Base-by-base conservation (phyloP, 1,140 invertebrate genomes). In the Mycetomoellerius zeteki region DNA sequence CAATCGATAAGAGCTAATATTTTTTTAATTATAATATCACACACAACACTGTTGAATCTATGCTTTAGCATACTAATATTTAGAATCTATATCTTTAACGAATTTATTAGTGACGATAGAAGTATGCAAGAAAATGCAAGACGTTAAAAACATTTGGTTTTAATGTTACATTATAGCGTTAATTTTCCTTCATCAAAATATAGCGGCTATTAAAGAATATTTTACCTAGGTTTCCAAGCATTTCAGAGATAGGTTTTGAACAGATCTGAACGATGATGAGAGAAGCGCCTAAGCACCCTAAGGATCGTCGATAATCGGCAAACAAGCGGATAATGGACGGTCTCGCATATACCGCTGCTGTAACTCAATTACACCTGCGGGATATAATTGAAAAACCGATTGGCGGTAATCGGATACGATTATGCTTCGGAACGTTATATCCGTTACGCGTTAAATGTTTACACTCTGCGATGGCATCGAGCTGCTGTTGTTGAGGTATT, bases 381-480 rank as follows among this genome's bases (percentile, higher is more conserved):
- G 80, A 73, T 84, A 84, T 84, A 84, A 84, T 84, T 84, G 80
- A 84, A 84, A 84, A 84, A 75, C 67, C 80, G 69, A 84, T 84
- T 84, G 80, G 37, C 80, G 24, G 80, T 84, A 84, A 84, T 84
- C 80, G 80, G 80, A 84, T 37, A 84, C 69, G 69, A 84, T 84
- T 84, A 84, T 73, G 54, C 56, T 62, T 60, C 71, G 69, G 37
- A 60, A 75, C 33, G 80, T 27, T 84, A 84, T 84, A 84, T 84
- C 80, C 69, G 69, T 84, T 84, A 84, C 80, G 80, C 80, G 67
- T 64, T 81, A 84, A 84, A 84, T 84, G 80, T 84, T 84, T 84
- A 84, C 80, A 84, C 54, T 58, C 24, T 19, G 21, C 10, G 27
- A 82, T 33, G 37, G 33, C 62, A 75, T 73, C 54, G 62, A 12